Evolutionary conservation across 92 coral and sea anemone genomes (phyloP).

Genomic region (Heteractis magnifica): DNA sequence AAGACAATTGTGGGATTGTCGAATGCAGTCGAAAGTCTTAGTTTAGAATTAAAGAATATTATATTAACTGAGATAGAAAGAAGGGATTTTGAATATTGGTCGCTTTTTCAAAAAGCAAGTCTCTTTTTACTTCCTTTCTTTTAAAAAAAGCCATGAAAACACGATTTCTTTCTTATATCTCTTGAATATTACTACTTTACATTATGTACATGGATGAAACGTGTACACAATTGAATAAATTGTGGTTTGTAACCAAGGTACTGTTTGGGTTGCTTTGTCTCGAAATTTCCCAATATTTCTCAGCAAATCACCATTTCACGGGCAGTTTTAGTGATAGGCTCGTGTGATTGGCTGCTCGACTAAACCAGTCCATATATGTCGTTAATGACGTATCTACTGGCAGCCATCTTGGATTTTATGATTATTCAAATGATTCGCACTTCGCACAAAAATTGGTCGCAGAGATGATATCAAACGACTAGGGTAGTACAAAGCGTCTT

Average conservation of each 20-base stretch:
- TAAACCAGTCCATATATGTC: conserved; percentile 22
- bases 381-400: conserved; percentile 51
- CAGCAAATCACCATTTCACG: conserved; percentile 31
- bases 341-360: conserved; percentile 55
- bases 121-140: not conserved
- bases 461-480: conserved; percentile 13
- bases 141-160: too few relatives aligned
- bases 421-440: conserved; percentile 52
- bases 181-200: conserved; percentile 2
- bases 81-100: not conserved
- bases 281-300: conserved; percentile 57
- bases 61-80: not conserved
- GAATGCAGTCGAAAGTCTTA: not conserved
- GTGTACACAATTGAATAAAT: not conserved
- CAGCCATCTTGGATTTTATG: conserved; percentile 90
- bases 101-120: not conserved
- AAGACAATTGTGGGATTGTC: not conserved
- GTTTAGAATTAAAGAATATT: not conserved
- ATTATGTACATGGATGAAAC: not conserved
- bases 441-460: conserved; percentile 40
- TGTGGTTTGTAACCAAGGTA: conserved; percentile 27
- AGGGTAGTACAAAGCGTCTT: not conserved
- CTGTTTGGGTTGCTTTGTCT: conserved; percentile 16
- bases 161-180: not conserved
- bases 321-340: conserved; percentile 26